These are phyloP conservation scores for Gasterosteus aculeatus DNA, from an alignment of 2,113 vertebrate species.

Conservation along the genomic window DNA sequence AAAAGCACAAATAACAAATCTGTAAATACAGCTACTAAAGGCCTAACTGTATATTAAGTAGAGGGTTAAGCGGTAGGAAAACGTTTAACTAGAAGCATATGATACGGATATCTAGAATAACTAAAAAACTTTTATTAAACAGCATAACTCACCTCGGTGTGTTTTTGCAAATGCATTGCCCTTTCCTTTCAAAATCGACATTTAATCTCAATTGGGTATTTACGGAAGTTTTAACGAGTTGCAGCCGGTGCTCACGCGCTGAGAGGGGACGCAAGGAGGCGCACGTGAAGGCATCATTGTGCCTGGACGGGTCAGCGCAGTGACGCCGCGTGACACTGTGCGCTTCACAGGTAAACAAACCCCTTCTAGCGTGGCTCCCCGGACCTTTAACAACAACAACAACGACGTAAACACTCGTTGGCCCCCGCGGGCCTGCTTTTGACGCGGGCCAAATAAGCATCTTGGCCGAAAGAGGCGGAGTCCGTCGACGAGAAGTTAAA, in stretches of 20 bases:
- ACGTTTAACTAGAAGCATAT: background rate
- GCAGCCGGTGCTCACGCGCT: rapidly evolving
- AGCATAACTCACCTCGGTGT: background rate
- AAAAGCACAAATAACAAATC: background rate
- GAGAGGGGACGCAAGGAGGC: rapidly evolving
- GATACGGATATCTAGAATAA: rapidly evolving
- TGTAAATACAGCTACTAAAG: background rate
- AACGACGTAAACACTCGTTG: background rate
- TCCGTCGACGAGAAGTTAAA: conserved; percentile 33
- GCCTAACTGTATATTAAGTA: background rate
- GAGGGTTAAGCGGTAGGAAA: rapidly evolving
- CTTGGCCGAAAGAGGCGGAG: background rate
- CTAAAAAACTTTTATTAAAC: background rate
- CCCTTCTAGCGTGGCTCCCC: conserved; percentile 7
- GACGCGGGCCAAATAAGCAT: background rate
- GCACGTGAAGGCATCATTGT: conserved; percentile 44
- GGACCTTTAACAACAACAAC: conserved; percentile 31
- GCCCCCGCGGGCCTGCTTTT: background rate
- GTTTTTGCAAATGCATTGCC: background rate
- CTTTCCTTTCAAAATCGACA: background rate
- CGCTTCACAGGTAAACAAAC: conserved; percentile 66
- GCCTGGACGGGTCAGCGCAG: conserved; percentile 20
- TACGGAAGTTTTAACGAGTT: background rate
- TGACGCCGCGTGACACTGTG: conserved; percentile 30
- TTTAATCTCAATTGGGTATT: background rate